Conservation (phyloP, 2,113 vertebrate genomes). For the Ciconia stormi region DNA sequence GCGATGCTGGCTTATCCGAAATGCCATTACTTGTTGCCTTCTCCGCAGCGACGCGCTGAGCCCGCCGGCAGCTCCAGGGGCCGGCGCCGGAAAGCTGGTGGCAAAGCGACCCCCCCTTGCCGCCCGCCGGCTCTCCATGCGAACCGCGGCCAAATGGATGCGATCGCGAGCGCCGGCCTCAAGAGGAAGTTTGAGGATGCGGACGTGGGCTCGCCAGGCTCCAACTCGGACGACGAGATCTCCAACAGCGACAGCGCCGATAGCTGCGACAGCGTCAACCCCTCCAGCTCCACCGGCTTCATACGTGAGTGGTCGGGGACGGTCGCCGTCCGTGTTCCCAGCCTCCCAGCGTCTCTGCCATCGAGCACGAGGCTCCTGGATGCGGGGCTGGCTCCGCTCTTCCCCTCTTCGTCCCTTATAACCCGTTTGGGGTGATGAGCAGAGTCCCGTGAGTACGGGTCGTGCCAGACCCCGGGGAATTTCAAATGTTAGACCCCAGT, state of each 20-base stretch:
- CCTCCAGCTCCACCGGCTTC: conserved; percentile 81
- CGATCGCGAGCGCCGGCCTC: conserved; percentile 77
- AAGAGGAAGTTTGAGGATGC: conserved; percentile 93
- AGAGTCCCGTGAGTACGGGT: rapidly evolving
- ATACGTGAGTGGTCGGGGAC: conserved; percentile 80
- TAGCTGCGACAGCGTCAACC: conserved; percentile 96
- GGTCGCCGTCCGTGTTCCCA: rapidly evolving
- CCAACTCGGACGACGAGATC: conserved; percentile 93
- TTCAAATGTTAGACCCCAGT: no score
- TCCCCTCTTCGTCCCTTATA: background rate
- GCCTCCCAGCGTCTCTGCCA: no score
- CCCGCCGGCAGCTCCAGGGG: background rate
- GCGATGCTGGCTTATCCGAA: rapidly evolving
- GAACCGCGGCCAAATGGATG: conserved; percentile 82
- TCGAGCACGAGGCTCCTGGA: background rate
- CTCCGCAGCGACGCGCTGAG: background rate
- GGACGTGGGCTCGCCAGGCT: conserved; percentile 85
- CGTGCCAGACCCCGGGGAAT: rapidly evolving
- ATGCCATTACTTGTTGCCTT: background rate
- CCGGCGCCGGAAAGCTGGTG: background rate
- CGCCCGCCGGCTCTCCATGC: conserved; percentile 29
- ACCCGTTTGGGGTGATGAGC: background rate
- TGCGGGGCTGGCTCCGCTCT: background rate
- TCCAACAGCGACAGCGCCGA: conserved; percentile 96
- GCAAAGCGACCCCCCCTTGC: background rate